phyloP scores from a whole-genome alignment of 2,888 invertebrate genomes.

The Drosophila kokeensis region DNA sequence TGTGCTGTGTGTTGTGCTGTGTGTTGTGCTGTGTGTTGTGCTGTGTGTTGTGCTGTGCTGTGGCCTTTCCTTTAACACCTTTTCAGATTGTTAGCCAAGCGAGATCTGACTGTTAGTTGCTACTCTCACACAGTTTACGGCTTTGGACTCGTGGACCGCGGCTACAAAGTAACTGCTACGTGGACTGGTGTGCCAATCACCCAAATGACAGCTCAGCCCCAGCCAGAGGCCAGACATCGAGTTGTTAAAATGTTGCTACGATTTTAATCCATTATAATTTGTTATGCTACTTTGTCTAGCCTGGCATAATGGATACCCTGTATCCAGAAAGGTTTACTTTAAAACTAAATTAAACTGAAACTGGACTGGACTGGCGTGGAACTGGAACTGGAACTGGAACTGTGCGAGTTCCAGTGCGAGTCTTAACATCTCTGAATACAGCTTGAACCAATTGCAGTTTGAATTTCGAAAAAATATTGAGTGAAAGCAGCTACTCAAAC shows the following conservation, averaged over 20 bases:
- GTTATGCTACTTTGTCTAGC: neutral
- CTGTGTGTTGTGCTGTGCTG: neutral
- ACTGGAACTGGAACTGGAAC: too few species aligned
- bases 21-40: neutral
- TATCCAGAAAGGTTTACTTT: neutral
- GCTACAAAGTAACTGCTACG: conserved; percentile 20
- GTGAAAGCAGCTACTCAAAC: neutral
- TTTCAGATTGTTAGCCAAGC: conserved; percentile 30
- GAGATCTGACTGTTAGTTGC: conserved; percentile 24
- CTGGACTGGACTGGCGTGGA: too few species aligned
- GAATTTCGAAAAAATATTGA: neutral
- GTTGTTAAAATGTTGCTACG: conserved; percentile 15
- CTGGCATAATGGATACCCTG: neutral
- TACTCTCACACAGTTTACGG: conserved; percentile 15
- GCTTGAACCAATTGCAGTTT: neutral
- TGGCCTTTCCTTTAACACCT: conserved; percentile 45
- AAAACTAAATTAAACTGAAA: neutral
- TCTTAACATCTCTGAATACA: neutral
- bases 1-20: too few species aligned
- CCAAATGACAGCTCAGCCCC: conserved; percentile 32
- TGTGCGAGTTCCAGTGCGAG: neutral
- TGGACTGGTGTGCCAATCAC: conserved; percentile 44
- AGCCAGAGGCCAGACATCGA: conserved; percentile 19
- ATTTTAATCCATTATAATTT: conserved; percentile 28
- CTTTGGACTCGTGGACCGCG: conserved; percentile 20